phyloP scores from a whole-genome alignment of 2,888 invertebrate genomes.

The Lasioglossum figueresi region DNA sequence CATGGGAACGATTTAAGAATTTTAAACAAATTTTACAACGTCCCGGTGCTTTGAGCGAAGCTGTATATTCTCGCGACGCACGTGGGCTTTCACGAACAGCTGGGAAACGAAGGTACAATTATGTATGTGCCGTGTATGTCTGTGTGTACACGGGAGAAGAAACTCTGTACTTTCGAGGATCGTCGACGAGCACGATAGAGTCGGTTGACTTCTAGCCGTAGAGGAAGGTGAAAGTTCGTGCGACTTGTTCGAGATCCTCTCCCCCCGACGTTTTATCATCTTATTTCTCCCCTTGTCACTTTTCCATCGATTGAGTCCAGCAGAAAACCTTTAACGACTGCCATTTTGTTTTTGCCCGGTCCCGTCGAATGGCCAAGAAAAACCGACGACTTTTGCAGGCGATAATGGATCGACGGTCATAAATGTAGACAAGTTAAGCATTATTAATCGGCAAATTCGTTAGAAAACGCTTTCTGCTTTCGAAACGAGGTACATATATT shows the following conservation, averaged over 20 bases:
- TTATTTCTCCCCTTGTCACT: constrained; percentile 9
- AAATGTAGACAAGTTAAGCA: not conserved
- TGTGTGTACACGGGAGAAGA: constrained; percentile 58
- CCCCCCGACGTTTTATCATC: constrained; percentile 2
- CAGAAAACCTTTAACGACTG: not conserved
- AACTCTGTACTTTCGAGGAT: constrained; percentile 70
- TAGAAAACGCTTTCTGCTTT: not conserved
- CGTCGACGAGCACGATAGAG: constrained; percentile 42
- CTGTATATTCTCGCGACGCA: constrained; percentile 21
- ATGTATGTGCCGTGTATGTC: constrained; percentile 33
- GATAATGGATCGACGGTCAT: not conserved
- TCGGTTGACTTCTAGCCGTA: constrained; percentile 43
- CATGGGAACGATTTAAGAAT: not conserved
- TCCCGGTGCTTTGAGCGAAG: not conserved
- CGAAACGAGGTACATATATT: not conserved
- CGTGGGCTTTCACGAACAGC: constrained; percentile 73
- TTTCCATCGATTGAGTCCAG: constrained; percentile 33
- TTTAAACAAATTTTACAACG: not conserved
- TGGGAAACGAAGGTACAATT: constrained; percentile 69
- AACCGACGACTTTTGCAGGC: not conserved
- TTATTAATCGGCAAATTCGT: not conserved
- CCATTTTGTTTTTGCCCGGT: not conserved
- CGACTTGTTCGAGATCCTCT: constrained; percentile 33
- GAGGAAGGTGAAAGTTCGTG: constrained; percentile 77
- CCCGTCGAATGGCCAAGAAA: not conserved